These are phyloP conservation scores for Pipistrellus pygmaeus DNA, from an alignment of 2,797 vertebrate species.

Conservation along the genomic window DNA sequence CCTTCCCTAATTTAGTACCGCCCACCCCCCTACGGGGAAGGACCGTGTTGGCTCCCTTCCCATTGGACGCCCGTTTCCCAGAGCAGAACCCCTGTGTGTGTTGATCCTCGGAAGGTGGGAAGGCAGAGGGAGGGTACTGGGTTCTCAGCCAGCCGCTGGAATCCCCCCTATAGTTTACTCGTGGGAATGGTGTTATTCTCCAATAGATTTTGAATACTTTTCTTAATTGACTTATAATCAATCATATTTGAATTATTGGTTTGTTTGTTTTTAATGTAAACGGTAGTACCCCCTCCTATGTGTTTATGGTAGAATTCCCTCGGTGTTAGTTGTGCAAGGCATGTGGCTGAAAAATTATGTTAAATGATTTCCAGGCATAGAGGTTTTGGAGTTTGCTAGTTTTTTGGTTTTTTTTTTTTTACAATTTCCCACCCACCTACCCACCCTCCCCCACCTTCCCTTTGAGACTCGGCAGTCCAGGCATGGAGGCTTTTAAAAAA, in stretches of 20 bases:
- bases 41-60: neutral
- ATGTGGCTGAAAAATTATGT: neutral
- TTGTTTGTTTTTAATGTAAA: neutral
- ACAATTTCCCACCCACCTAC: no score
- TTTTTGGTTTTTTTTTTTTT: no score
- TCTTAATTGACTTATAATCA: neutral
- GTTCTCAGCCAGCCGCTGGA: neutral
- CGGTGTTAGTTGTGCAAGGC: neutral
- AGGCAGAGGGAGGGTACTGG: neutral
- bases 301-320: neutral
- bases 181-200: neutral
- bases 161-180: neutral
- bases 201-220: slow-evolving; percentile 9
- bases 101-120: neutral
- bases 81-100: neutral
- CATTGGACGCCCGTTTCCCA: neutral
- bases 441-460: no score
- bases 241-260: neutral
- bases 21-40: neutral
- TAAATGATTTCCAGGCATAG: slow-evolving; percentile 25
- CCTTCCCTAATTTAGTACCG: neutral
- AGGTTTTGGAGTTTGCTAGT: neutral
- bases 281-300: neutral
- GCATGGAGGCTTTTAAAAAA: slow-evolving; percentile 29
- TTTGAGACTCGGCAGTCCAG: neutral